phyloP scores from a whole-genome alignment of 2,888 invertebrate genomes.

The Tenthredo scrophulariae region DNA sequence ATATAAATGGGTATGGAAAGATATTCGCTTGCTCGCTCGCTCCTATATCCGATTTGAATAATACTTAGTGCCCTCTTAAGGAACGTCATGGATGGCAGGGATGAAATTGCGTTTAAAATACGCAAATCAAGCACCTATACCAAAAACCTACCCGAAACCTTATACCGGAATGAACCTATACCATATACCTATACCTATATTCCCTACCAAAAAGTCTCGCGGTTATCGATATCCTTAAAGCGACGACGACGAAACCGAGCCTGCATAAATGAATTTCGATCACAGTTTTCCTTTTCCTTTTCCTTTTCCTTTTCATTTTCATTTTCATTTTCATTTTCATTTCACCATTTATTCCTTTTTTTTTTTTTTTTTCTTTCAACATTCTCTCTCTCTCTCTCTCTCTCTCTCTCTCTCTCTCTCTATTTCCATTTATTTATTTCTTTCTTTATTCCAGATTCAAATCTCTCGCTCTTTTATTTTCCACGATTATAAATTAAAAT shows the following conservation, averaged over 20 bases:
- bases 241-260: constrained; percentile 4
- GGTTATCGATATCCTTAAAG: constrained; percentile 14
- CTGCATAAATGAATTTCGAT: constrained; percentile 45
- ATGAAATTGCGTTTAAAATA: constrained; percentile 47
- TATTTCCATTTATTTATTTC: not conserved
- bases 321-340: not conserved
- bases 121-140: constrained; percentile 19
- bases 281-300: not conserved
- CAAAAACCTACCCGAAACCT: not conserved
- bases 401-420: not conserved
- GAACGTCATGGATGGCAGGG: constrained; percentile 8
- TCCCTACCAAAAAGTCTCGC: not conserved
- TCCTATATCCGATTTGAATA: constrained; percentile 48
- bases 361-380: not conserved
- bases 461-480: not conserved
- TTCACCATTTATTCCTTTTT: not conserved
- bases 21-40: constrained; percentile 8
- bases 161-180: not conserved
- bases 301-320: not conserved
- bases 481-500: not conserved
- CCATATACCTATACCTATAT: not conserved
- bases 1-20: constrained; percentile 33
- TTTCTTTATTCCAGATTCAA: not conserved
- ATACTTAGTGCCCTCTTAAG: constrained; percentile 43
- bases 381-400: not conserved